Conservation (phyloP, 1,140 invertebrate species). For the Hyposmocoma kahamanoa region DNA sequence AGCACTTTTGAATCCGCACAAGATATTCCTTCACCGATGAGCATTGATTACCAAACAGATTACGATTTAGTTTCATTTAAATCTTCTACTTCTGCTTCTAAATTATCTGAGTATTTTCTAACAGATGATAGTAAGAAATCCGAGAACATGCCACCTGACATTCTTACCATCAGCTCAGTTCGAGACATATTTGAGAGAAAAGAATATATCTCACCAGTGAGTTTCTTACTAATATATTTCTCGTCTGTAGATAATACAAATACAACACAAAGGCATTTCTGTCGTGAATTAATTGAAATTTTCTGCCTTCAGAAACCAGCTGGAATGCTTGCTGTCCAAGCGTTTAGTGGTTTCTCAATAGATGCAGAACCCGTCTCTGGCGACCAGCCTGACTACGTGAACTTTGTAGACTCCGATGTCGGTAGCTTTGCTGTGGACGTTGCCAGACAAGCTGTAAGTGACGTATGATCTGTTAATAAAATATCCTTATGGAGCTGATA, state of each 20-base stretch:
- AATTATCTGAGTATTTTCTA: conserved; percentile 45
- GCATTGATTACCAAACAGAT: too few species aligned
- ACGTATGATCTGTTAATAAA: conserved; percentile 6
- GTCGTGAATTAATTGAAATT: too few species aligned
- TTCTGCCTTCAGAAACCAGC: conserved; percentile 24
- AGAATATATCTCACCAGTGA: conserved; percentile 16
- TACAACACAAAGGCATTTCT: too few species aligned
- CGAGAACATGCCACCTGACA: not conserved
- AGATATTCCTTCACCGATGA: too few species aligned
- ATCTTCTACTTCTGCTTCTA: conserved; percentile 35
- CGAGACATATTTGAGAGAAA: conserved; percentile 48
- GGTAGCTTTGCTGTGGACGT: conserved; percentile 30
- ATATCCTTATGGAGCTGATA: too few species aligned
- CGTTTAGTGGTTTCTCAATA: conserved; percentile 55
- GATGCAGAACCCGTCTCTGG: conserved; percentile 28
- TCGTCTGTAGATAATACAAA: too few species aligned
- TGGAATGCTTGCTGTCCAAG: conserved; percentile 34
- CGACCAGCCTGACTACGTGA: conserved; percentile 39
- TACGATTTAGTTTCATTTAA: conserved; percentile 41
- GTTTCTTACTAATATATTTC: too few species aligned
- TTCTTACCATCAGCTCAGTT: conserved; percentile 21
- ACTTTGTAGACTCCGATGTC: conserved; percentile 47
- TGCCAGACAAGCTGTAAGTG: conserved; percentile 43
- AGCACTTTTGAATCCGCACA: too few species aligned
- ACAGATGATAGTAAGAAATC: conserved; percentile 24